Conservation (phyloP, 2,113 vertebrate species). For the Marcusenius ussheri region DNA sequence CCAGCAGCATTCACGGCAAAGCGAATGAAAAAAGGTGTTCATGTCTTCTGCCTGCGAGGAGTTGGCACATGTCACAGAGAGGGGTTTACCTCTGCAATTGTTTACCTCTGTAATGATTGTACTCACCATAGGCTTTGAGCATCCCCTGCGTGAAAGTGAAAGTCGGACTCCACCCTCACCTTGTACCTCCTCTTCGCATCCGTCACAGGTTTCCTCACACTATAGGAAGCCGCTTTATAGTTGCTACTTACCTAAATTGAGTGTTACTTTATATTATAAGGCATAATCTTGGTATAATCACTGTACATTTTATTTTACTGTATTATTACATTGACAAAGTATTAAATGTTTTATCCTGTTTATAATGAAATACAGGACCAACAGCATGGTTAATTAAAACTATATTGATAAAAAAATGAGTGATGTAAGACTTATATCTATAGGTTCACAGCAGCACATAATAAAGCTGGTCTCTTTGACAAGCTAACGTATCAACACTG, state of each 20-base stretch:
- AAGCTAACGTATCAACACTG: slow-evolving; percentile 19
- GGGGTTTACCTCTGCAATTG: neutral
- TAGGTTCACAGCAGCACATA: neutral
- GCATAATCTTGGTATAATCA: neutral
- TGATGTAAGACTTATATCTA: slow-evolving; percentile 7
- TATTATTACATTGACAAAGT: neutral
- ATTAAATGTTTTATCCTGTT: neutral
- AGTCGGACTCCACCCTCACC: neutral
- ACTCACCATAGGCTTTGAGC: neutral
- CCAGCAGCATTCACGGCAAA: neutral
- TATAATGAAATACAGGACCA: slow-evolving; percentile 13
- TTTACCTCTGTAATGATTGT: neutral
- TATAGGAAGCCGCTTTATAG: neutral
- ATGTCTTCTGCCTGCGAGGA: neutral
- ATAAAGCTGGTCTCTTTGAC: slow-evolving; percentile 27
- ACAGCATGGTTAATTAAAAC: slow-evolving; percentile 42
- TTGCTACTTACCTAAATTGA: neutral
- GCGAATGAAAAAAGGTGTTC: neutral
- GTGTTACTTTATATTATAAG: neutral
- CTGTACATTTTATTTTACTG: neutral
- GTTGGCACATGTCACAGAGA: neutral
- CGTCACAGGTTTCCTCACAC: neutral
- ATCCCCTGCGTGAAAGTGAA: neutral
- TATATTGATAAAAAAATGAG: slow-evolving; percentile 31
- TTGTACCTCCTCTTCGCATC: neutral